Conservation (phyloP, 2,888 invertebrate genomes). For the Andrena bicolor region DNA sequence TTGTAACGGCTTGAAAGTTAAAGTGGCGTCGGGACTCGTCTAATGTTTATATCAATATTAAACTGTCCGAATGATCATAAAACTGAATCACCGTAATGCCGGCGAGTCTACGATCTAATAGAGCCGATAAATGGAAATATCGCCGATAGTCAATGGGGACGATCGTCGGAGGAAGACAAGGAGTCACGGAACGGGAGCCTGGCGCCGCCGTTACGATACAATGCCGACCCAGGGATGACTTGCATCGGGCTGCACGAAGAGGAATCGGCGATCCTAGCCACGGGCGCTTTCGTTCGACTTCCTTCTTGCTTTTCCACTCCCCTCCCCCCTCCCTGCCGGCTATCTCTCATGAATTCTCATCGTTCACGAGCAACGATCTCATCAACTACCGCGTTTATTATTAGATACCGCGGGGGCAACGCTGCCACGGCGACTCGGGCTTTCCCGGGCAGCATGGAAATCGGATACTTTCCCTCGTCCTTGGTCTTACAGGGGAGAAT, state of each 20-base stretch:
- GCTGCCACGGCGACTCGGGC: neutral
- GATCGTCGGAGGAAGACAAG: conserved; percentile 56
- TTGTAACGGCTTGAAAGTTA: too few relatives aligned
- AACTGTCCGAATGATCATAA: neutral
- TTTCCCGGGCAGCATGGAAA: conserved; percentile 1
- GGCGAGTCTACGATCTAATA: neutral
- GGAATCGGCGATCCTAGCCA: conserved; percentile 78
- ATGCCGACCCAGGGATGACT: conserved; percentile 81
- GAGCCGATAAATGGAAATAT: conserved; percentile 31
- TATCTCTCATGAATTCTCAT: conserved; percentile 23
- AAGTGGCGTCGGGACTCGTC: too few relatives aligned
- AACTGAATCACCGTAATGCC: neutral
- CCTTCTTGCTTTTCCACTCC: conserved; percentile 41
- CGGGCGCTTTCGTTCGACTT: conserved; percentile 63
- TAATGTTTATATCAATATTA: too few relatives aligned
- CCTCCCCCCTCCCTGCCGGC: neutral
- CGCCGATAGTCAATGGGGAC: conserved; percentile 26
- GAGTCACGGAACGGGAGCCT: conserved; percentile 81
- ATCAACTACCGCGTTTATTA: conserved; percentile 44
- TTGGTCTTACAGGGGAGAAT: conserved; percentile 8
- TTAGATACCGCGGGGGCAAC: neutral
- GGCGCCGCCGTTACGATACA: conserved; percentile 82
- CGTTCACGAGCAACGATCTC: conserved; percentile 32
- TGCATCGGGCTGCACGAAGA: conserved; percentile 76
- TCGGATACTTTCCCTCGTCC: conserved; percentile 4